Conservation (phyloP, 2,797 vertebrate genomes). For the Crossoptilon crossoptilon region DNA sequence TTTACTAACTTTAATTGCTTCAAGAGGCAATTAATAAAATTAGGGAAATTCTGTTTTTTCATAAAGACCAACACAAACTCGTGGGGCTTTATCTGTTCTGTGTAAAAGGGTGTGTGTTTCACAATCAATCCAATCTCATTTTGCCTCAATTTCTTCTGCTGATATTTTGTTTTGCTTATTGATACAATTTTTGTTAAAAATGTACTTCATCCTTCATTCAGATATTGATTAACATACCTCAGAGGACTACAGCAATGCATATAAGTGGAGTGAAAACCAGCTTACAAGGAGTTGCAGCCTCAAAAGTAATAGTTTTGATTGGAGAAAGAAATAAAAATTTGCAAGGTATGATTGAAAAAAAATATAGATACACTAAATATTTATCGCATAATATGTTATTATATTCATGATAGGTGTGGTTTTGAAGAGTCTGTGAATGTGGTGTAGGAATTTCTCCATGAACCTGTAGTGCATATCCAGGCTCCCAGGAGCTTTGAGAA, state of each 20-base stretch:
- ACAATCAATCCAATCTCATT: not conserved
- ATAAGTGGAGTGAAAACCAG: constrained; percentile 72
- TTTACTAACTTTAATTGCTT: not conserved
- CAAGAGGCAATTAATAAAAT: not conserved
- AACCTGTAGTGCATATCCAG: not conserved
- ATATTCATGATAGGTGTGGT: not conserved
- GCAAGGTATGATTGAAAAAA: constrained; percentile 82
- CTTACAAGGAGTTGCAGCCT: constrained; percentile 74
- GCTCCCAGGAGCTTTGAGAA: not conserved
- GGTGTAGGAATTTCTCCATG: not conserved
- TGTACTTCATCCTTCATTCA: constrained; percentile 37
- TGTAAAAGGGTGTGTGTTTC: accelerated
- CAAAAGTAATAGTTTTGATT: constrained; percentile 84
- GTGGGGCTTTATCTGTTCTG: not conserved
- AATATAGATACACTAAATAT: not conserved
- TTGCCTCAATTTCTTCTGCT: not conserved
- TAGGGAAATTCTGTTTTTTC: not conserved
- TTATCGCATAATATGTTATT: not conserved
- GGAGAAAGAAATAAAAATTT: constrained; percentile 88
- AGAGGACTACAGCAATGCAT: constrained; percentile 76
- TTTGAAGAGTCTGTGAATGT: not conserved
- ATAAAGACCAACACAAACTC: not conserved
- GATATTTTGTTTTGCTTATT: not conserved
- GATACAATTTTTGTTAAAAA: not conserved
- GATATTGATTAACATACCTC: constrained; percentile 80